Evolutionary conservation across 2,888 invertebrate species (phyloP), one percentile per base, ranked within the genome.

Genomic region (Pardosa pseudoannulata): DNA sequence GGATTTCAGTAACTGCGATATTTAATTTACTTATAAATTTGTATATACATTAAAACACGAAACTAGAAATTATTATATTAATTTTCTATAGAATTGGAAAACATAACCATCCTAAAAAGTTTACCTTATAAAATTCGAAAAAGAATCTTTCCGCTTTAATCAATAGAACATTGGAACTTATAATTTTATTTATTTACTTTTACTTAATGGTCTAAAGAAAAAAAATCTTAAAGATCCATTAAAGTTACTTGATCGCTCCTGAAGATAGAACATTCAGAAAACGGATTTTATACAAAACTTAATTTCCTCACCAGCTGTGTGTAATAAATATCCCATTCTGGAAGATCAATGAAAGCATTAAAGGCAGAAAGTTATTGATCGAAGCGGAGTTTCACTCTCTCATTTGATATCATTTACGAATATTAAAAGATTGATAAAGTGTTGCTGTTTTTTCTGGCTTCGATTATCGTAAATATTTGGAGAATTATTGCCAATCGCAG

Each of bases 271-370:
- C 56, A 56, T 56, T 56, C 5, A 56, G 56, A 56, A 56, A 56
- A 56, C 56, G 3, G 56, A 56, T 56, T 56, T 56, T 56, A 56
- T 56, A 56, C 56, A 56, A 56, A 56, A 56, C 56, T 56, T 56
- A 56, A 56, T 56, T 56, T 56, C 23, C 56, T 23, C 56, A 16
- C 56, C 56, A 56, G 56, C 56, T 56, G 56, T 56, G 23, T 56
- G 56, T 23, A 56, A 56, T 56, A 56, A 56, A 56, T 56, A 56
- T 23, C 56, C 56, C 56, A 56, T 56, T 56, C 23, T 5, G 11
- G 23, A 56, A 56, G 56, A 56, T 56, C 56, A 56, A 56, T 56
- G 56, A 56, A 56, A 56, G 23, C 56, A 56, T 56, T 56, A 56
- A 56, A 56, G 46, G 19, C 56, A 56, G 56, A 19, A 23, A 56